Base-by-base conservation (phyloP, 2,888 invertebrate species). In the Odontomyia ornata region DNA sequence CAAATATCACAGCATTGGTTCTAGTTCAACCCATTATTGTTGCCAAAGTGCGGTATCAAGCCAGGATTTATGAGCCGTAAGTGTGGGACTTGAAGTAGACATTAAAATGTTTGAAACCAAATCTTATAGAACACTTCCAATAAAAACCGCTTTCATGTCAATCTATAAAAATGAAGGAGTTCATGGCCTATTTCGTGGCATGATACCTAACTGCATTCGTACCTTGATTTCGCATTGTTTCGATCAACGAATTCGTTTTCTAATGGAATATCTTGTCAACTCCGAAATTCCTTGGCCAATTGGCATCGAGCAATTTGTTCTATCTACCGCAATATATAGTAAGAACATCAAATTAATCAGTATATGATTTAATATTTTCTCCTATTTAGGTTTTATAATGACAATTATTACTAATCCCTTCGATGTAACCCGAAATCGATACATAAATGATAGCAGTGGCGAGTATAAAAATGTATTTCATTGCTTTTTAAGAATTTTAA, bases 31-130 rank as follows among this genome's bases (percentile, higher is more conserved):
- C 67, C 36, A 18, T 67, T 7, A 27, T 67, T 43, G 43, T 67
- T 21, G 46, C 67, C 5, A 67, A 67, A 2, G 43, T 67, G n/a
- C 36, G 67, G 5, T 43, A 67, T 15, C 67, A 67, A 67, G 67
- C 67, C 1, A 30, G 67, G 30, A 67, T 46, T 13, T 67, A 67
- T 67, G 15, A 18, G 46, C 36, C 23, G 67, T 67, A 67, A 7
- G 36, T 46, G 15, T 30, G 7, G 5, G 7, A 9, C 11, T n/a
- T 30, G 30, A 5, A 15, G 13, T 13, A 9, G 7, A 18, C 9
- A 15, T 5, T 15, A 30, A 28, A 13, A 27, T 30, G 15, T 60
- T 25, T 13, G 7, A 30, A 28, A 23, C 21, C 64, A 64, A 18
- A 36, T 23, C 28, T 64, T 64, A 9, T 18, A 64, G 64, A 2